Base-by-base conservation (phyloP, 35 echinoderm and acorn worm genomes). In the Apostichopus parvimensis region DNA sequence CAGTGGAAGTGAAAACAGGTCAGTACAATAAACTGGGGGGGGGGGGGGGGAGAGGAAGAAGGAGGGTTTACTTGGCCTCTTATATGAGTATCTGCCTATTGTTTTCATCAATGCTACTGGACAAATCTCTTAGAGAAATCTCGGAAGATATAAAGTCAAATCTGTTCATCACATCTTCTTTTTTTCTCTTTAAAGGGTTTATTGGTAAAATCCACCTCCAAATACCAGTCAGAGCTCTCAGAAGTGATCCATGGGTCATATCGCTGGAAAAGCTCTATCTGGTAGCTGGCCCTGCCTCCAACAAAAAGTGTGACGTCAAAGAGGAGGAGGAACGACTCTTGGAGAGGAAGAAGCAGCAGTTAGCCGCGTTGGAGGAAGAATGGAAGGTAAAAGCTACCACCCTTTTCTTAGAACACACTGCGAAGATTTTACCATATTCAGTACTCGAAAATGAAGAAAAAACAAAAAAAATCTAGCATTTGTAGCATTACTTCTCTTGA, bases 1-100 rank as follows among this genome's bases (percentile, higher is more conserved):
- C 97, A 9, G 90, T 98, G 18, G 97, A 98, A 75, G 97, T 98
- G 25, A 98, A 96, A 88, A 87, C 97, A 91, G 97, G 97, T 98
- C 92, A 94, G 70, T 52, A 7, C 28, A 12, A 61, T 61, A 4
- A 61, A 61, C 8, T 61, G 12, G 7, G 7, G 11, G 58, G 1
- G 34, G 34, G 34, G 34, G 34, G 34, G 1, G 34, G 34, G 34
- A 1, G 34, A 25, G 24, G 24, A 25, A 25, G 34, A 45, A 45
- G 34, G 2, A 45, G 34, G 34, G 34, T 45, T 45, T 45, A 45
- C 34, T 4, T 45, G 34, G 1, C 34, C 34, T 45, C 34, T 45
- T 45, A 45, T 45, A 45, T 45, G 34, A 45, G 0, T 45, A 4
- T 28, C 26, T 28, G 26, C 26, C 26, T 28, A 1, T 28, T 28